Percentiles rank a stretch among this genome's conserved stretches.
These are phyloP conservation scores for Halocaridina rubra DNA, from an alignment of 2,888 invertebrate species.

Conservation along the genomic window DNA sequence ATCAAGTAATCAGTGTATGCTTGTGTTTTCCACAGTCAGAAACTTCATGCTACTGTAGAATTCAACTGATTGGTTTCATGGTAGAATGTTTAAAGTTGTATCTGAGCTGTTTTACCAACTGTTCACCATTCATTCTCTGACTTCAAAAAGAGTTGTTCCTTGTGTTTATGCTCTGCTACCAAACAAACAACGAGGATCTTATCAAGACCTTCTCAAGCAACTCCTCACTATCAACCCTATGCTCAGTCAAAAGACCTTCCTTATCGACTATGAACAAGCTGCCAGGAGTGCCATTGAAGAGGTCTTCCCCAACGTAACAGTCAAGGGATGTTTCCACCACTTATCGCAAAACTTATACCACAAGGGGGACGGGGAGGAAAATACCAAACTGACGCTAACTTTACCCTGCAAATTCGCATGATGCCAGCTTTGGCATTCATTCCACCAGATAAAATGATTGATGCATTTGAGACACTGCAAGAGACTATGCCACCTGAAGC, in stretches of 20 bases:
- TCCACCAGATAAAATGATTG: not conserved
- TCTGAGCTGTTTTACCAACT: conserved; percentile 34
- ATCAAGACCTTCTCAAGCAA: not conserved
- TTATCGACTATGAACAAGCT: conserved; percentile 21
- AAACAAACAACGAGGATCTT: conserved; percentile 15
- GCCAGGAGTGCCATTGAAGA: conserved; percentile 17
- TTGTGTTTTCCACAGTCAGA: not conserved
- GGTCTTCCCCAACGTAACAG: not conserved
- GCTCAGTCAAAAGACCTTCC: not conserved
- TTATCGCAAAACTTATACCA: not conserved
- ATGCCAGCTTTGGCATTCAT: not conserved
- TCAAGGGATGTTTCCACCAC: conserved; percentile 12
- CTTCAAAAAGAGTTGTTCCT: conserved; percentile 7
- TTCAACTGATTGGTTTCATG: conserved; percentile 5
- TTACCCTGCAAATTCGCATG: conserved; percentile 18
- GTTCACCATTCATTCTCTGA: conserved; percentile 5
- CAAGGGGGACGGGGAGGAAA: not conserved
- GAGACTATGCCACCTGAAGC: not conserved
- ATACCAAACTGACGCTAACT: not conserved
- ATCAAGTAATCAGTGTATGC: not conserved
- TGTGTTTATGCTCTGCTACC: conserved; percentile 38
- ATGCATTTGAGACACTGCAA: not conserved
- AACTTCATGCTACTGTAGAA: not conserved
- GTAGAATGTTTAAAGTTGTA: conserved; percentile 26
- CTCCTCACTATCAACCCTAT: not conserved